Evolutionary conservation across 2,797 vertebrate genomes (phyloP), one percentile per base, ranked within the genome.

Genomic region (Valencia hispanica): DNA sequence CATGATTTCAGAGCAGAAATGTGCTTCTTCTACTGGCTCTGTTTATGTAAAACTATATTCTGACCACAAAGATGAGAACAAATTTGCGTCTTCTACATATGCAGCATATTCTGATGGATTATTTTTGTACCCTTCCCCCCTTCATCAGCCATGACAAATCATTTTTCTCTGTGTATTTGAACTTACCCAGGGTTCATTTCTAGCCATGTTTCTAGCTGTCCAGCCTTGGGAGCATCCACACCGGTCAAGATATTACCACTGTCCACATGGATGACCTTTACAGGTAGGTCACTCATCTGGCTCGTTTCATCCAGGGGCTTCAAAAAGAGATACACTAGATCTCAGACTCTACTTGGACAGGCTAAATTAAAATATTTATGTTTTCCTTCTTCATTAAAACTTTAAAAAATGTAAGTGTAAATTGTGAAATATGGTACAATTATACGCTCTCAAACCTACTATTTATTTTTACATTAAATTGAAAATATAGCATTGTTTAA

Each of bases 221-320:
- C 97, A 0, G 97, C 97, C 81, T 96, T 97, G 0, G 98, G 98
- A 0, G 98, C 98, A 0, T 99, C 98, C 0, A 96, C 89, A 36
- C 98, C 98, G 0, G 97, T 97, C 45, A 99, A 95, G 90, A 99
- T 98, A 86, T 98, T 99, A 17, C 98, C 98, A 0, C 97, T 99
- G 83, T 99, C 97, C 78, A 98, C 96, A 0, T 99, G 98, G 87
- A 99, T 98, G 82, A 99, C 96, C 82, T 98, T 99, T 69, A 99
- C 97, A 0, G 97, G 98, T 20, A 99, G 96, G 88, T 99, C 98
- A 0, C 98, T 99, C 98, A 99, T 99, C 89, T 99, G 98, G 93
- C 98, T 99, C 1, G 97, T 99, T 93, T 99, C 98, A 0, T 99
- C 98, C 86, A 99, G 90, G 0, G 97, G 98, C 98, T 99, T 88